Evolutionary conservation across 1,140 invertebrate genomes (phyloP).

Genomic region (Lepidostoma basale): DNA sequence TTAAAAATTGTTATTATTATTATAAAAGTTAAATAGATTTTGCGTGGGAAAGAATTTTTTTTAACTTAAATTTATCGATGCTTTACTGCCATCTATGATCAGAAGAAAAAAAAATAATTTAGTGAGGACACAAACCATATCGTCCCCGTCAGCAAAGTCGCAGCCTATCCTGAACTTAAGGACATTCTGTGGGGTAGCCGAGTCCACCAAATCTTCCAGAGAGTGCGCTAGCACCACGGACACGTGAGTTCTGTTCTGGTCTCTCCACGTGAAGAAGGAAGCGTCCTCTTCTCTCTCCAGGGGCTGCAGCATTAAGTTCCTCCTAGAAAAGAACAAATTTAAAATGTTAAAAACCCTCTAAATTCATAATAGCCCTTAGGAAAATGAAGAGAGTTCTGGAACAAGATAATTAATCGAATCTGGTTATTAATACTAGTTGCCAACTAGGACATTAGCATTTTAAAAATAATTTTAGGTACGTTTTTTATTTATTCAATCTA

Average conservation of each 20-base stretch:
- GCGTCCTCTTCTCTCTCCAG: conserved; percentile 75
- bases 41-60: too few species aligned
- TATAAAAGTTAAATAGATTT: too few species aligned
- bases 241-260: conserved; percentile 75
- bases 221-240: conserved; percentile 75
- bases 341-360: too few species aligned
- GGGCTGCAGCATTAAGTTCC: conserved; percentile 71
- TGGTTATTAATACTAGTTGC: too few species aligned
- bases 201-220: conserved; percentile 79
- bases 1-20: too few species aligned
- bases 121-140: conserved; percentile 54
- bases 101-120: background rate
- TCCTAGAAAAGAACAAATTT: conserved; percentile 54
- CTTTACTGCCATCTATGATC: background rate
- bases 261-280: conserved; percentile 71
- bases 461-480: too few species aligned
- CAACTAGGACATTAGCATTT: too few species aligned
- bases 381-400: too few species aligned
- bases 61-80: too few species aligned
- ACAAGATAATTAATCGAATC: too few species aligned
- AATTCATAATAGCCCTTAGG: too few species aligned
- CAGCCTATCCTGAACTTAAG: conserved; percentile 79
- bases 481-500: too few species aligned
- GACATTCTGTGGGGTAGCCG: conserved; percentile 78
- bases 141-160: conserved; percentile 65